Percentiles rank a stretch among this genome's conserved stretches.
phyloP scores from a whole-genome alignment of 1,140 invertebrate genomes.

The Penaeus japonicus region DNA sequence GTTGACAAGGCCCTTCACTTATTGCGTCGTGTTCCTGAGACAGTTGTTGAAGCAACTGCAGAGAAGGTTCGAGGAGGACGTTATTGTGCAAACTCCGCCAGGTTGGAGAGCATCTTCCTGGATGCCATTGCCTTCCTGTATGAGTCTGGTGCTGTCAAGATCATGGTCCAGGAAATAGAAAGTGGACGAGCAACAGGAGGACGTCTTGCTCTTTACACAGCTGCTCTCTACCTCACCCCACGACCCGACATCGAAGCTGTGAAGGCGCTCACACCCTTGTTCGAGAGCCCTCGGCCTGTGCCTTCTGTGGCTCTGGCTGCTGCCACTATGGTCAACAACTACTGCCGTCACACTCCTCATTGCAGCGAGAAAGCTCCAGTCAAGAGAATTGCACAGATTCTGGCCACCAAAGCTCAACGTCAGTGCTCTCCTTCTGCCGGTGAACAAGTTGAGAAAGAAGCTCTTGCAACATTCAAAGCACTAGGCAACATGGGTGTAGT shows the following conservation, averaged over 20 bases:
- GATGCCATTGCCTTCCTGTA: constrained; percentile 23
- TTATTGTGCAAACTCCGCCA: not conserved
- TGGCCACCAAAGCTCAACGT: not conserved
- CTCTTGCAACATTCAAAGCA: constrained; percentile 4
- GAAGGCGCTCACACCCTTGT: constrained; percentile 1
- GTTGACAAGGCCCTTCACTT: constrained; percentile 15
- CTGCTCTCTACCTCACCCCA: constrained; percentile 3
- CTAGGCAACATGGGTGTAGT: constrained; percentile 38
- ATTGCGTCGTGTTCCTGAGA: constrained; percentile 2
- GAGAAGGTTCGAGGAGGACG: not conserved
- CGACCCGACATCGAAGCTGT: not conserved
- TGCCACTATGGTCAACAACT: not conserved
- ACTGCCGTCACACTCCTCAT: not conserved
- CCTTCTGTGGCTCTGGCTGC: constrained; percentile 26
- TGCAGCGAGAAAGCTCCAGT: not conserved
- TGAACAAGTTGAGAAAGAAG: not conserved
- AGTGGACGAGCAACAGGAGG: not conserved
- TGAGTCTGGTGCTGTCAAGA: constrained; percentile 22
- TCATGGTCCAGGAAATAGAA: constrained; percentile 27
- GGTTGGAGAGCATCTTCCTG: constrained; percentile 19
- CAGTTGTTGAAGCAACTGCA: not conserved
- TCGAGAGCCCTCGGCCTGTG: not conserved
- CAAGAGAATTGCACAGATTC: not conserved
- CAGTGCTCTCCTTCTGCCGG: not conserved
- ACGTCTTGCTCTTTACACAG: constrained; percentile 17